These are phyloP conservation scores for Dyspetes luteomarginatus DNA, from an alignment of 2,888 invertebrate genomes.

Conservation along the genomic window DNA sequence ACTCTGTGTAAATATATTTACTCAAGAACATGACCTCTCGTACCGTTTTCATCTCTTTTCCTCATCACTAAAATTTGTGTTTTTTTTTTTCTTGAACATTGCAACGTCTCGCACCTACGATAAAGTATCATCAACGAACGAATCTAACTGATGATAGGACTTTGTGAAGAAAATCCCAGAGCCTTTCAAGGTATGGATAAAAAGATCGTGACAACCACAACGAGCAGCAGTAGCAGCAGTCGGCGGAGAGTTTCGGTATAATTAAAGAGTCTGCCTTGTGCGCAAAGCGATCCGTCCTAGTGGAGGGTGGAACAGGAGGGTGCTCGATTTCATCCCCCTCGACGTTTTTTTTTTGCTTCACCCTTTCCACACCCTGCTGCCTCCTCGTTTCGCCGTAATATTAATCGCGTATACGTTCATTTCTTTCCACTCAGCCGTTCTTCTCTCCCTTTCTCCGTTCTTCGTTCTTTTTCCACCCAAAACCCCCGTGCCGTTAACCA, in stretches of 20 bases:
- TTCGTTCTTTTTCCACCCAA: neutral
- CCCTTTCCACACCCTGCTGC: constrained; percentile 26
- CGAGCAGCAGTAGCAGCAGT: constrained; percentile 23
- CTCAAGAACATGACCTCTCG: neutral
- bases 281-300: constrained; percentile 50
- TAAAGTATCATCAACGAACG: constrained; percentile 34
- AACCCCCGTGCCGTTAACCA: constrained; percentile 3
- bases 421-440: constrained; percentile 42
- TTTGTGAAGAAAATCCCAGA: constrained; percentile 42
- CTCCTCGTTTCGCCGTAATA: constrained; percentile 45
- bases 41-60: neutral
- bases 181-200: constrained; percentile 9
- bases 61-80: neutral
- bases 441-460: neutral
- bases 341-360: neutral
- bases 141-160: constrained; percentile 2
- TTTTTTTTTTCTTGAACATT: constrained; percentile 39
- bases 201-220: constrained; percentile 35
- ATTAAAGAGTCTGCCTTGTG: constrained; percentile 58
- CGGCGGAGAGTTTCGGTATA: constrained; percentile 51
- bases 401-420: constrained; percentile 58
- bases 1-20: neutral
- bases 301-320: constrained; percentile 29
- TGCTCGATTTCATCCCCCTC: constrained; percentile 51
- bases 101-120: neutral